Evolutionary conservation across 2,888 invertebrate genomes (phyloP).

Genomic region (Brachyptera putata): DNA sequence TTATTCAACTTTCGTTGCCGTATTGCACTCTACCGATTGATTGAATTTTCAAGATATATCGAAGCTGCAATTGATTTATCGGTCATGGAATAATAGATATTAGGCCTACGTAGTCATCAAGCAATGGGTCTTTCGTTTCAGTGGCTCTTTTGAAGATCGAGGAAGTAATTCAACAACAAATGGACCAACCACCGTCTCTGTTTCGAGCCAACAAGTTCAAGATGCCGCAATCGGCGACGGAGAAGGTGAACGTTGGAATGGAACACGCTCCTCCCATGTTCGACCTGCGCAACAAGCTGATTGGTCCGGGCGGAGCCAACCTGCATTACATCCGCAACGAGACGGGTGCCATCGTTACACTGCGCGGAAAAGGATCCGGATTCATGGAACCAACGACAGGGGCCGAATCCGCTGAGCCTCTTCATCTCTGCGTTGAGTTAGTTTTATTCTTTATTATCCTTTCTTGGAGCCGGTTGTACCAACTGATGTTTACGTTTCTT

Average conservation of each 20-base stretch:
- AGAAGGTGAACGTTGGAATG: slow-evolving; percentile 72
- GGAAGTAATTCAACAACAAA: slow-evolving; percentile 35
- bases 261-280: slow-evolving; percentile 73
- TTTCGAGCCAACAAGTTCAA: slow-evolving; percentile 42
- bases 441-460: slow-evolving; percentile 34
- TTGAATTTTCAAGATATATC: too few species aligned
- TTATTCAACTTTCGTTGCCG: too few species aligned
- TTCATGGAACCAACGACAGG: slow-evolving; percentile 55
- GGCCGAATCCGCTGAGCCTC: slow-evolving; percentile 61
- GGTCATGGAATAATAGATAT: too few species aligned
- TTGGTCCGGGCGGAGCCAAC: slow-evolving; percentile 67
- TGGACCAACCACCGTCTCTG: slow-evolving; percentile 36
- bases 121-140: too few species aligned
- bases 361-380: slow-evolving; percentile 65
- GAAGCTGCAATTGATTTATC: too few species aligned
- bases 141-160: slow-evolving; percentile 41
- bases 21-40: too few species aligned
- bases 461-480: not conserved
- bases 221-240: slow-evolving; percentile 21
- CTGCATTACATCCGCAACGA: slow-evolving; percentile 73
- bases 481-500: not conserved
- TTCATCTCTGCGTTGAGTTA: slow-evolving; percentile 71
- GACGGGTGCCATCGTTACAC: slow-evolving; percentile 69
- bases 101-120: too few species aligned
- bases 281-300: slow-evolving; percentile 68